These are phyloP conservation scores for Coremacera marginata DNA, from an alignment of 2,888 invertebrate species.

Conservation along the genomic window DNA sequence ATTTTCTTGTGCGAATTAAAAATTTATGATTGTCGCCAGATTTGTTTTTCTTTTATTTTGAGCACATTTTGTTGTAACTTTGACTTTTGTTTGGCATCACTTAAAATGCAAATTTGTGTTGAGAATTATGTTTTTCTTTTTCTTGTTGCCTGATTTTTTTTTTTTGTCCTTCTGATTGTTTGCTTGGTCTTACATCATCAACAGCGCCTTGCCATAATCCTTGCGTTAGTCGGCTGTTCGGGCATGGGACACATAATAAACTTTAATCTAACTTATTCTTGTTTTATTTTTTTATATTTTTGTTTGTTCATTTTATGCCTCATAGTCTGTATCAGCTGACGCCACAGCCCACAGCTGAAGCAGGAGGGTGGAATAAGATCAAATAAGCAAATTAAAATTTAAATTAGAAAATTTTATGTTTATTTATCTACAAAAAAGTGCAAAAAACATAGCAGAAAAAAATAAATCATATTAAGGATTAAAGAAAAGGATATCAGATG, in stretches of 20 bases:
- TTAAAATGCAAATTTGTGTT: conserved; percentile 27
- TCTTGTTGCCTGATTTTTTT: not conserved
- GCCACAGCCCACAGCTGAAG: not conserved
- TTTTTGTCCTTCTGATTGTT: not conserved
- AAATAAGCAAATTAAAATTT: conserved; percentile 20
- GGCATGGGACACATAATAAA: not conserved
- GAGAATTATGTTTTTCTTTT: not conserved
- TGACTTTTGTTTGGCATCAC: not conserved
- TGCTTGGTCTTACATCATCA: not conserved
- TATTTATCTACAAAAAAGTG: too few relatives aligned
- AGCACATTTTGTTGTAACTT: not conserved
- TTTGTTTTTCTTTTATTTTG: not conserved
- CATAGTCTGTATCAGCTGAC: not conserved
- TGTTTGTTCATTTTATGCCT: not conserved
- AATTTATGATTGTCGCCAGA: conserved; percentile 13
- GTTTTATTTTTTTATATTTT: not conserved
- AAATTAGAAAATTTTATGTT: conserved; percentile 18
- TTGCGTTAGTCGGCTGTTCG: not conserved
- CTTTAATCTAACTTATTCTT: not conserved
- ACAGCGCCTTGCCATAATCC: not conserved
- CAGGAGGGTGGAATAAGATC: not conserved
- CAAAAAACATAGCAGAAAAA: conserved; percentile 29
- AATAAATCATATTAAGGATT: not conserved
- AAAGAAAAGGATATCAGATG: not conserved
- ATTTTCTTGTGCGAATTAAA: not conserved